Percentiles rank a stretch among this genome's conserved stretches.
phyloP scores from a whole-genome alignment of 92 coral and sea anemone genomes.

The Zoanthus sansibaricus region DNA sequence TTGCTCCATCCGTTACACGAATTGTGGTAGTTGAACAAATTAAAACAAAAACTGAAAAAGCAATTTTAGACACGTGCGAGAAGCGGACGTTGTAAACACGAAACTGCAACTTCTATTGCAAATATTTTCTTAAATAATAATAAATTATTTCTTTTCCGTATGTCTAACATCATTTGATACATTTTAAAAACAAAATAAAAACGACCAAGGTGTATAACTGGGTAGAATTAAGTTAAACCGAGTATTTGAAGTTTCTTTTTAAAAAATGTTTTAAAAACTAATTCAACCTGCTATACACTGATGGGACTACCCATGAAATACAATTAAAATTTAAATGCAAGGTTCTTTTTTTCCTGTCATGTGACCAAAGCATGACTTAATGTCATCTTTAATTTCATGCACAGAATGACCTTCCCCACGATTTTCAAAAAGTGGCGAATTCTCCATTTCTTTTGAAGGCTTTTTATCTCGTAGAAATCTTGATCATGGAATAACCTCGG shows the following conservation, averaged over 20 bases:
- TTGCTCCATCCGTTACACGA: too few relatives aligned
- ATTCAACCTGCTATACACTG: too few relatives aligned
- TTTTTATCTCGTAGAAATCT: not conserved
- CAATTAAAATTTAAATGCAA: too few relatives aligned
- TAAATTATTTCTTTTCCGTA: not conserved
- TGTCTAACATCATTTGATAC: not conserved
- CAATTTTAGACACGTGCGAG: too few relatives aligned
- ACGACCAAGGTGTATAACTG: not conserved
- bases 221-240: too few relatives aligned
- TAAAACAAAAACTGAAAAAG: too few relatives aligned
- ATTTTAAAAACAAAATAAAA: not conserved
- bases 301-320: not conserved
- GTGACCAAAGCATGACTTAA: constrained; percentile 3
- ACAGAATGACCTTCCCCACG: not conserved
- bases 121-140: not conserved
- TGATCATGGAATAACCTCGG: not conserved
- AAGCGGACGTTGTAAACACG: too few relatives aligned
- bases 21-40: too few relatives aligned
- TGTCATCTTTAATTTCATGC: not conserved
- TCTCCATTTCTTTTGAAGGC: not conserved
- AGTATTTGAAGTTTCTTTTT: too few relatives aligned
- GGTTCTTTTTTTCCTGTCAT: not conserved
- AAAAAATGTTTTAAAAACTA: not conserved
- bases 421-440: not conserved
- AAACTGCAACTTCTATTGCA: not conserved